Evolutionary conservation across 2,113 vertebrate species (phyloP).

Genomic region (Lipotes vexillifer): DNA sequence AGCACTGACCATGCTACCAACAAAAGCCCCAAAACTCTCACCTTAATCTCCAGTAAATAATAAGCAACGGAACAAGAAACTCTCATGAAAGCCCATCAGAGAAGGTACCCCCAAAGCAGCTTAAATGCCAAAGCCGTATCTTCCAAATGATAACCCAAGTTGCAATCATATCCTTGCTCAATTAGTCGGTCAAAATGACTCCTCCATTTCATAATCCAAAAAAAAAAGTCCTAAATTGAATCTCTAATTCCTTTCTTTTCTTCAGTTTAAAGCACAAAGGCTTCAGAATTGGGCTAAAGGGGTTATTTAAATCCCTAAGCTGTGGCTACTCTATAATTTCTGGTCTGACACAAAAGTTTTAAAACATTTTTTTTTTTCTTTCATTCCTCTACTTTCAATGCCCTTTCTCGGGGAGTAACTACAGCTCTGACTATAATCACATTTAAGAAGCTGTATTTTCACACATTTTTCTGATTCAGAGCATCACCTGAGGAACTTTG

Average conservation of each 20-base stretch:
- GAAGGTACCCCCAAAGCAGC: neutral
- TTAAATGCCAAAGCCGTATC: neutral
- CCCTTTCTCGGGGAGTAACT: neutral
- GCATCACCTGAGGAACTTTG: constrained; percentile 32
- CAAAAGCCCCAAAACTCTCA: neutral
- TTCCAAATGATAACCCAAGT: neutral
- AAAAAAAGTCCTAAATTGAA: constrained; percentile 46
- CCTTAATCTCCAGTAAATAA: neutral
- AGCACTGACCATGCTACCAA: too few species aligned
- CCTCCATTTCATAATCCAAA: neutral
- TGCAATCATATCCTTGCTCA: neutral
- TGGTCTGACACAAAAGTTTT: constrained; percentile 56
- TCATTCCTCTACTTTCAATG: neutral
- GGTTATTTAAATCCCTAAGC: constrained; percentile 57
- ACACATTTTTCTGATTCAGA: constrained; percentile 6
- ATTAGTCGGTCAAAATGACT: neutral
- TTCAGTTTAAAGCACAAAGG: constrained; percentile 52
- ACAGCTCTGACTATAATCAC: constrained; percentile 10
- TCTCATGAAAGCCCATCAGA: neutral
- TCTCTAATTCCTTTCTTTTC: constrained; percentile 53
- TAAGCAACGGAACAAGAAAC: neutral
- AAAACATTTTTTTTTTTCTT: constrained; percentile 19
- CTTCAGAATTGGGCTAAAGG: constrained; percentile 34
- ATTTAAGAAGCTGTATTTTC: constrained; percentile 54
- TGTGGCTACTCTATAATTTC: constrained; percentile 46